Base-by-base conservation (phyloP, 2,113 vertebrate species). In the rabbit (Oryctolagus cuniculus) region DNA sequence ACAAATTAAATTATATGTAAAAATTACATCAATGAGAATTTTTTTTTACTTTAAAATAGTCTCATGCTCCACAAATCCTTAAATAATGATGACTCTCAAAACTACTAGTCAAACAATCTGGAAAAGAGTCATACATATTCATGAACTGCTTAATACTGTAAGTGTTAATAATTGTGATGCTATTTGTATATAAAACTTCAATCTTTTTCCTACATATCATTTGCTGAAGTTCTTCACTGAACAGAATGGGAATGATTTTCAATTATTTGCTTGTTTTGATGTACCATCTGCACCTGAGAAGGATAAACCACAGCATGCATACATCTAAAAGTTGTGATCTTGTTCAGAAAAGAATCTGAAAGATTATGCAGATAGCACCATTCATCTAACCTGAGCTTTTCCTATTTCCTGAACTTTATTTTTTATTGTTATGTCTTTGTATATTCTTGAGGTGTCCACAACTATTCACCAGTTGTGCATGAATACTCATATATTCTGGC, bases 71-170 rank as follows among this genome's bases (percentile, higher is more conserved):
- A 87, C 90, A 96, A 87, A 97, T 67, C 80, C 93, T 96, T 97
- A 98, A 98, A 97, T 98, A 97, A 97, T 97, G 96, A 91, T 79
- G 38, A 25, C 3, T 95, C 27, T 95, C 81, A 96, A 97, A 69
- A 91, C 89, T 97, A 90, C 96, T 96, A 90, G 97, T 98, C 89
- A 97, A 98, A 94, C 25, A 88, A 95, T 86, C 94, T 83, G 51
- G 72, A 96, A 77, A 89, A 86, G 87, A 70, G 79, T 74, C 80
- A 97, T 98, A 85, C 85, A 98, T 98, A 97, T 98, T 98, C 96
- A 98, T 98, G 92, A 95, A 89, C 93, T 69, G 27, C 89, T 77
- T 70, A 92, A 95, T 69, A 95, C 67, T 90, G 29, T 87, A 92
- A 58, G 91, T 92, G 69, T 94, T 94, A 90, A 95, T 96, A 95